Conservation (phyloP, 2,797 vertebrate species). For the Myotis planiceps region DNA sequence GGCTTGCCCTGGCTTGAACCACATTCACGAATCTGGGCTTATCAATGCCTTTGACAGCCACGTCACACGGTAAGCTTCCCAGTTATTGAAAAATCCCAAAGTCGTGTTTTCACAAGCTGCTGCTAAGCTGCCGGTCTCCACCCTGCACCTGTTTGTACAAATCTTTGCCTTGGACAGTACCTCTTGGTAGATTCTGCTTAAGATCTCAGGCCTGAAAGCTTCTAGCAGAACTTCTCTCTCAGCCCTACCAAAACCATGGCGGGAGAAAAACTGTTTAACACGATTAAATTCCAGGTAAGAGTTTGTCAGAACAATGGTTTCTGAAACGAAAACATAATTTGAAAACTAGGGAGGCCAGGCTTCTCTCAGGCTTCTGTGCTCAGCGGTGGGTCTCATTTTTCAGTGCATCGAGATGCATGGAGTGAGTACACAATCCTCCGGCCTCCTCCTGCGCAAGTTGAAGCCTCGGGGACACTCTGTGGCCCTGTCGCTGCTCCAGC, state of each 20-base stretch:
- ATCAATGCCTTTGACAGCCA: neutral
- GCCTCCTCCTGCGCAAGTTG: neutral
- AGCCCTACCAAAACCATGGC: neutral
- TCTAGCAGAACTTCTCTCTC: neutral
- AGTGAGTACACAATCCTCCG: neutral
- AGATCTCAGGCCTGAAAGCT: neutral
- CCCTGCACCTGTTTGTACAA: neutral
- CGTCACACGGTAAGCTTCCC: neutral
- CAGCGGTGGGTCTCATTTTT: neutral
- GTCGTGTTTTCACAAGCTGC: neutral
- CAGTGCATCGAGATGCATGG: neutral
- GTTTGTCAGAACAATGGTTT: neutral
- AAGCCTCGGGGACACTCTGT: neutral
- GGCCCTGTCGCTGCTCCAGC: neutral
- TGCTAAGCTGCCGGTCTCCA: neutral
- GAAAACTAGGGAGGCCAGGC: neutral
- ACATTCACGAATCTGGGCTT: neutral
- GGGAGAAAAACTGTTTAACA: neutral
- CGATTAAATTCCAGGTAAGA: neutral
- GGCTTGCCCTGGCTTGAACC: neutral
- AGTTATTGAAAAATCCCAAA: neutral
- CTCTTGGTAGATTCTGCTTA: neutral
- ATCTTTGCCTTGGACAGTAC: neutral
- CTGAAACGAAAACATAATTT: constrained; percentile 34
- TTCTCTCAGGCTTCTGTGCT: neutral